A percentile compares a stretch with the other conserved stretches of the same genome.
phyloP scores from a whole-genome alignment of 2,797 vertebrate species.

The Trachurus trachurus region DNA sequence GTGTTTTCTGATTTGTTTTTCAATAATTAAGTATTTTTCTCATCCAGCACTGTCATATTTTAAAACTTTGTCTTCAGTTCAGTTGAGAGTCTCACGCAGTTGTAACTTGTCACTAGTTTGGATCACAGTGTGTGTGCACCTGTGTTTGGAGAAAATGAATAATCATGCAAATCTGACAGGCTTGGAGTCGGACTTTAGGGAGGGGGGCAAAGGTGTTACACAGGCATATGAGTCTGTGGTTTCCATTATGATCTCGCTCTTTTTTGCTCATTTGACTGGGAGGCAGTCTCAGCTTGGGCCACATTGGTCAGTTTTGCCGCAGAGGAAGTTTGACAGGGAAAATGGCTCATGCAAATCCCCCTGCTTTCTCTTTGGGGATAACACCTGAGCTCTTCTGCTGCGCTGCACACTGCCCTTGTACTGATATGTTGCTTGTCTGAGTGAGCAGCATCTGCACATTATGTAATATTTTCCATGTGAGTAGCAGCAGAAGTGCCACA shows the following conservation, averaged over 20 bases:
- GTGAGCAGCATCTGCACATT: constrained; percentile 52
- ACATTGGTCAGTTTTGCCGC: constrained; percentile 30
- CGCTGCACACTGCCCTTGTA: constrained; percentile 41
- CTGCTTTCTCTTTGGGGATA: constrained; percentile 48
- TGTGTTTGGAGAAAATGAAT: not conserved
- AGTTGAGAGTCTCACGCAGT: not conserved
- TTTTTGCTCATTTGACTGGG: constrained; percentile 70
- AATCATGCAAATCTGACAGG: constrained; percentile 28
- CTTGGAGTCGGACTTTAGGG: not conserved
- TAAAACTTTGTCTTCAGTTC: too few relatives aligned
- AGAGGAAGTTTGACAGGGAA: constrained; percentile 80
- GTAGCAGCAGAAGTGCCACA: constrained; percentile 51
- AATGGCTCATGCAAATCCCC: constrained; percentile 78
- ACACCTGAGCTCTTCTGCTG: constrained; percentile 61
- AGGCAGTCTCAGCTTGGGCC: constrained; percentile 21
- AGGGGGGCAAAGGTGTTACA: constrained; percentile 1
- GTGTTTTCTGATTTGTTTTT: not conserved
- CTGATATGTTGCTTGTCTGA: constrained; percentile 45
- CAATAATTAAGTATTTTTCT: not conserved
- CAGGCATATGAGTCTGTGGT: constrained; percentile 19
- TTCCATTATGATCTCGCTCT: constrained; percentile 27
- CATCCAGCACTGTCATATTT: too few relatives aligned
- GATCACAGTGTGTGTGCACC: not conserved
- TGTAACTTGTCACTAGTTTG: not conserved
- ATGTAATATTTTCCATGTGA: constrained; percentile 62